A percentile compares a stretch with the other conserved stretches of the same genome.
Conservation (phyloP, 2,888 invertebrate genomes). For the Cephus pulcher region DNA sequence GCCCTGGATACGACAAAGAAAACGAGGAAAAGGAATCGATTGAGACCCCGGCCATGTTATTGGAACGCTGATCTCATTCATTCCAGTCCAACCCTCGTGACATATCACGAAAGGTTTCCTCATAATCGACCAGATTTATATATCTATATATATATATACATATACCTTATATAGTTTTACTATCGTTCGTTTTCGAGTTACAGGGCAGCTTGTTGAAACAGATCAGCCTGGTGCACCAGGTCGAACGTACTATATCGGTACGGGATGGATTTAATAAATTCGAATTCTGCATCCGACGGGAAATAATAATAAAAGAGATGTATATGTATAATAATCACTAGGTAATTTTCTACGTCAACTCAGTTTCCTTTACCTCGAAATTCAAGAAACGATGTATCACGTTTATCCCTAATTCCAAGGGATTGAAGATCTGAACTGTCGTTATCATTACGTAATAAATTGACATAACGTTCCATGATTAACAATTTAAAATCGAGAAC, state of each 20-base stretch:
- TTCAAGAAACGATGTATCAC: neutral
- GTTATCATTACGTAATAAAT: neutral
- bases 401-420: neutral
- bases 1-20: neutral
- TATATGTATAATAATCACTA: neutral
- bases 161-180: constrained; percentile 31
- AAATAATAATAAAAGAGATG: neutral
- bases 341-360: neutral
- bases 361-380: neutral
- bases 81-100: constrained; percentile 35
- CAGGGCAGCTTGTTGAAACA: constrained; percentile 46
- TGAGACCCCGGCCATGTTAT: neutral
- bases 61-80: neutral
- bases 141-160: neutral
- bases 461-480: neutral
- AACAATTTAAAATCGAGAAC: neutral
- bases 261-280: neutral
- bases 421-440: neutral
- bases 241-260: neutral
- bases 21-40: neutral
- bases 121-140: constrained; percentile 29
- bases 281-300: neutral
- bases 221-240: neutral
- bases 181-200: constrained; percentile 46
- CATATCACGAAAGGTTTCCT: constrained; percentile 60